These are phyloP conservation scores for Meganola albula DNA, from an alignment of 2,888 invertebrate genomes.

Conservation along the genomic window DNA sequence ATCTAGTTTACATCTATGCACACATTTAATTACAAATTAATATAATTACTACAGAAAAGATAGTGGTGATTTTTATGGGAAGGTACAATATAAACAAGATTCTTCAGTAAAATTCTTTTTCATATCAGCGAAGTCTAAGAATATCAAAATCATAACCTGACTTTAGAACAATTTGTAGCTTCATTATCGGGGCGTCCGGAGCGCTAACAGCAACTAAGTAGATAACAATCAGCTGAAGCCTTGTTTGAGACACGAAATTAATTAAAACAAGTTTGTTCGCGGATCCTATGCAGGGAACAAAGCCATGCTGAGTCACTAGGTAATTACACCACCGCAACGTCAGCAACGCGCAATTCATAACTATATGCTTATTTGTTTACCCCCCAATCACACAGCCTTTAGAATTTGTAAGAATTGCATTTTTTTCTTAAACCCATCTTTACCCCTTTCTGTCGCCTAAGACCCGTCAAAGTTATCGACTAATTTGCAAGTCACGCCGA, in stretches of 20 bases:
- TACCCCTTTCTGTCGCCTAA: too few relatives aligned
- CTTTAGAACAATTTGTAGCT: constrained; percentile 66
- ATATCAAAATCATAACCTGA: constrained; percentile 52
- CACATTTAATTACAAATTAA: too few relatives aligned
- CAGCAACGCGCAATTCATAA: constrained; percentile 56
- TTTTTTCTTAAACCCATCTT: too few relatives aligned
- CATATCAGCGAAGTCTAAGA: too few relatives aligned
- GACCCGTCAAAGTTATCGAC: constrained; percentile 22
- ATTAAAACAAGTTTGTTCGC: constrained; percentile 79
- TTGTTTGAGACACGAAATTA: constrained; percentile 78
- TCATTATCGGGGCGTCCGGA: constrained; percentile 69
- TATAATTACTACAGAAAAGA: too few relatives aligned
- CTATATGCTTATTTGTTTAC: too few relatives aligned
- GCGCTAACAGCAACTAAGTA: constrained; percentile 74
- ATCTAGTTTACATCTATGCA: constrained; percentile 18
- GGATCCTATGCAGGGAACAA: constrained; percentile 76
- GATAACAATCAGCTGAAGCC: constrained; percentile 76
- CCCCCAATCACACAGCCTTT: too few relatives aligned
- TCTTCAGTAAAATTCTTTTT: too few relatives aligned
- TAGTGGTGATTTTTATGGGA: too few relatives aligned
- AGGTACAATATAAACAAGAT: too few relatives aligned
- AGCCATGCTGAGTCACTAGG: constrained; percentile 75
- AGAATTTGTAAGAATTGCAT: too few relatives aligned
- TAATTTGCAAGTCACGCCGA: constrained; percentile 33
- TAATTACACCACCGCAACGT: constrained; percentile 67